Percentiles rank a stretch among this genome's conserved stretches.
phyloP scores from a whole-genome alignment of 2,888 invertebrate species.

The Eumacrocentrus americanus region DNA sequence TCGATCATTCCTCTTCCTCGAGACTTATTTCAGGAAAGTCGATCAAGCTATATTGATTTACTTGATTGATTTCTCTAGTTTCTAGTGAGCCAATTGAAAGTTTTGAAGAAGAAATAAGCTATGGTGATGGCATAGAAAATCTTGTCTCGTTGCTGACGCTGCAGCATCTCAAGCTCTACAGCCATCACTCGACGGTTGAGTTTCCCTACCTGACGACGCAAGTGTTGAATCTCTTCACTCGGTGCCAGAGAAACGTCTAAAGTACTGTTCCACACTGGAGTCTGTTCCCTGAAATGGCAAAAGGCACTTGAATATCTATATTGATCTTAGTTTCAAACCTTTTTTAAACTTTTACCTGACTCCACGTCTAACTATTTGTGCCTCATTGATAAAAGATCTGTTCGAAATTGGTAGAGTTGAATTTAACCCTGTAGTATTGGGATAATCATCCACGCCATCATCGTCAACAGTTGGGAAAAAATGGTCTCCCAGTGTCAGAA shows the following conservation, averaged over 20 bases:
- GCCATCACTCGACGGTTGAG: constrained; percentile 85
- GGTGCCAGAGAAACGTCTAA: constrained; percentile 60
- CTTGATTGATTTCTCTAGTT: constrained; percentile 53
- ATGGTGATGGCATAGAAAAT: constrained; percentile 83
- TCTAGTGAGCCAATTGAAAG: constrained; percentile 80
- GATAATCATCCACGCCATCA: constrained; percentile 61
- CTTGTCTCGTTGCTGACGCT: constrained; percentile 85
- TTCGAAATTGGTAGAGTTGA: constrained; percentile 39
- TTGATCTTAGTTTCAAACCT: background rate
- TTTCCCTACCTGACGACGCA: constrained; percentile 85
- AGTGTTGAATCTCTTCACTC: constrained; percentile 80
- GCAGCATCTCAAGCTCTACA: constrained; percentile 84
- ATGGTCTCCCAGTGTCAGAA: constrained; percentile 84
- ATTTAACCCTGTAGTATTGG: constrained; percentile 39
- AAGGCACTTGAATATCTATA: too few relatives aligned
- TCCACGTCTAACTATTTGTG: constrained; percentile 48
- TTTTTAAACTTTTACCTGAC: constrained; percentile 53
- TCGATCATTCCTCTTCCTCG: too few relatives aligned
- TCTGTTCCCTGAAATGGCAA: constrained; percentile 70
- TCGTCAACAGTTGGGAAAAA: constrained; percentile 74
- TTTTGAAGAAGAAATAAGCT: constrained; percentile 85
- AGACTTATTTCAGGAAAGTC: background rate
- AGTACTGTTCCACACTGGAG: constrained; percentile 63
- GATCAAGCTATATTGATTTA: background rate
- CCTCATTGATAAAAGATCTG: constrained; percentile 45